Base-by-base conservation (phyloP, 2,113 vertebrate genomes). In the Sinocyclocheilus anophthalmus region DNA sequence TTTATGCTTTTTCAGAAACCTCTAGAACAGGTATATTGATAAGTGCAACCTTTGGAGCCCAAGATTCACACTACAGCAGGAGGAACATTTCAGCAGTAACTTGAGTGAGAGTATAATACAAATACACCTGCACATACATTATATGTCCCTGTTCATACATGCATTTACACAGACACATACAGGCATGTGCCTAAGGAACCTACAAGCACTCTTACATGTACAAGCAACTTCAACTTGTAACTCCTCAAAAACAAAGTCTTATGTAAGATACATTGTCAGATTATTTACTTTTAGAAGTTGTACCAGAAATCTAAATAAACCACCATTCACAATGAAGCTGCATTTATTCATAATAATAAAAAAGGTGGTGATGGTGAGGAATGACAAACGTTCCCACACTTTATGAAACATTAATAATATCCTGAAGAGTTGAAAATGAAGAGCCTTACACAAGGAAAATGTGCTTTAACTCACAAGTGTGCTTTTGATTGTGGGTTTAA, bases 381-480 rank as follows among this genome's bases (percentile, higher is more conserved):
- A 42, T 11, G 14, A 61, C 5, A 81, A 67, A 67, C 3, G 30
- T 30, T 50, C 42, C 2, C 55, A 2, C 30, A 79, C 16, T 18
- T 50, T 33, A 69, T 81, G 39, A 65, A 81, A 48, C 59, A 48
- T 80, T 24, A 2, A 59, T 16, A 63, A 79, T 16, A 39, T 79
- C 77, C 55, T 1, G 22, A 61, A 42, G 12, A 80, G 33, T 20
- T 80, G 33, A 80, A 42, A 81, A 76, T 48, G 2, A 45, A 73
- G 24, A 2, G 14, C 33, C 4, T 69, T 24, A 57, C 75, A 80
- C 75, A 70, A 59, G 77, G 76, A 63, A n/a, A 79, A 61, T 70
- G 20, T 75, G 33, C 85, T 67, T 72, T 72, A 88, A 75, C 84
- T 80, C 39, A 63, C 12, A 22, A 6, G 84, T 72, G 61, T 63